These are phyloP conservation scores for Dolichotis patagonum DNA, from an alignment of 2,113 vertebrate species.

Conservation along the genomic window DNA sequence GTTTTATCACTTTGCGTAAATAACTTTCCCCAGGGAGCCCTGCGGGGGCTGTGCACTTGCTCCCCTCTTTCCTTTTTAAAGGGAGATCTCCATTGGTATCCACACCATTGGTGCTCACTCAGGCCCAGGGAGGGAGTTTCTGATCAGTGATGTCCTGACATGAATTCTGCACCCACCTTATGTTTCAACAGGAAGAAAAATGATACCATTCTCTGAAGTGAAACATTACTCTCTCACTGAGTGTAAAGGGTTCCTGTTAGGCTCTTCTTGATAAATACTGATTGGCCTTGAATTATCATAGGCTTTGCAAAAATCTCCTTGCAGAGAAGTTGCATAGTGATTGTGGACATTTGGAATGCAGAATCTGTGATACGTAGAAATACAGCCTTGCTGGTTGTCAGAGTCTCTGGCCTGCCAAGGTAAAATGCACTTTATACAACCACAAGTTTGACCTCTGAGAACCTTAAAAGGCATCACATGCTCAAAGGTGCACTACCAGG, in stretches of 20 bases:
- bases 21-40: not conserved
- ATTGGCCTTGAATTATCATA: constrained; percentile 81
- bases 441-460: constrained; percentile 88
- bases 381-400: constrained; percentile 80
- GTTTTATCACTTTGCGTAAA: not conserved
- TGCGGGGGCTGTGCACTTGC: not conserved
- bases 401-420: constrained; percentile 84
- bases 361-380: constrained; percentile 84
- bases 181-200: constrained; percentile 70
- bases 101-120: not conserved
- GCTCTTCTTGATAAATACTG: constrained; percentile 79
- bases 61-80: not conserved
- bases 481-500: constrained; percentile 94
- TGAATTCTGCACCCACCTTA: constrained; percentile 56
- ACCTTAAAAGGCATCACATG: constrained; percentile 92
- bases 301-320: constrained; percentile 72
- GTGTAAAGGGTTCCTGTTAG: constrained; percentile 16
- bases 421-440: constrained; percentile 90
- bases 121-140: not conserved
- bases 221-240: constrained; percentile 61
- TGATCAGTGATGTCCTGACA: constrained; percentile 64
- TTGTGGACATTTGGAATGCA: constrained; percentile 81
- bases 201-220: constrained; percentile 58
- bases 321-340: constrained; percentile 74
- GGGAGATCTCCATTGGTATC: not conserved